Conservation (phyloP, 2,797 vertebrate genomes). For the Phoeniculus purpureus region DNA sequence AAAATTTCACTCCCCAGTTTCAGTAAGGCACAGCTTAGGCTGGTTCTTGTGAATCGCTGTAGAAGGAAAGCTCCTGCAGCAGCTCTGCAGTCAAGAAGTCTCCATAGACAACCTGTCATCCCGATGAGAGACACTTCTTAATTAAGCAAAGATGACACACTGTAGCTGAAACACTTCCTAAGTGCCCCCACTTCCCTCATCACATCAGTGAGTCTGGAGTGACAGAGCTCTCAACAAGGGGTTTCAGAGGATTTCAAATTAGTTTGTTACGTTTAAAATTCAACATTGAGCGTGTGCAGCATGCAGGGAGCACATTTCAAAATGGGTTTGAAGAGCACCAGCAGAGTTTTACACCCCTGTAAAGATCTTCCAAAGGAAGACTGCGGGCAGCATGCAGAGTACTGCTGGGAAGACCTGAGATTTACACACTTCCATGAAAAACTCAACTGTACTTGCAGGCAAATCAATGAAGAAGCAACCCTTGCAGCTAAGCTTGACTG, state of each 20-base stretch:
- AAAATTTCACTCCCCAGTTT: background rate
- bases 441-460: background rate
- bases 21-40: background rate
- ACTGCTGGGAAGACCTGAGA: background rate
- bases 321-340: background rate
- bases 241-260: conserved; percentile 6
- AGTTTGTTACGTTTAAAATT: background rate
- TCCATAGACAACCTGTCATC: background rate
- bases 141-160: background rate
- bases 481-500: background rate
- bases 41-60: background rate
- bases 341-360: background rate
- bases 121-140: background rate
- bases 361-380: conserved; percentile 5
- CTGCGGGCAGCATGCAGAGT: background rate
- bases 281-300: background rate
- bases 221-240: background rate
- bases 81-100: conserved; percentile 12
- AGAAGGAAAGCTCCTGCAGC: conserved; percentile 2
- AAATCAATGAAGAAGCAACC: background rate
- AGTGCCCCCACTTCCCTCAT: background rate
- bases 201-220: background rate
- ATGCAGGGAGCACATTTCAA: background rate
- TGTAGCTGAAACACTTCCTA: conserved; percentile 18
- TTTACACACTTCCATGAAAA: background rate